Conservation (phyloP, 2,888 invertebrate genomes). For the Apoderus coryli region DNA sequence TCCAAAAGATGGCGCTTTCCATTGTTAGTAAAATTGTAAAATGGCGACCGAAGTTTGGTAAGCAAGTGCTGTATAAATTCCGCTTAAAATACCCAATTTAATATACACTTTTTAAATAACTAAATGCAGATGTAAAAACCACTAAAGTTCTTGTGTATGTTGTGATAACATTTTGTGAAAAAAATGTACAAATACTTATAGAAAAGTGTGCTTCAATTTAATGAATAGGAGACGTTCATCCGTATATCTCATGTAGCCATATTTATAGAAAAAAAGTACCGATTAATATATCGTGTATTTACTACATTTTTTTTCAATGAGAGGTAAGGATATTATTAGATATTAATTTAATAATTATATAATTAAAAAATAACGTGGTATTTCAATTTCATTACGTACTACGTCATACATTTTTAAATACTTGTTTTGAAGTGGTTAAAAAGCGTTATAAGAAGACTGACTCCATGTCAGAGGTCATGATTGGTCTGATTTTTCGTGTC, state of each 20-base stretch:
- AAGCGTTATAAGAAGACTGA: conserved; percentile 20
- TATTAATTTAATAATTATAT: no score
- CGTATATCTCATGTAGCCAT: conserved; percentile 41
- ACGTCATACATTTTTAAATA: no score
- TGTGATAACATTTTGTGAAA: no score
- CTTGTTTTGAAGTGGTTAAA: conserved; percentile 18
- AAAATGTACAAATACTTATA: conserved; percentile 15
- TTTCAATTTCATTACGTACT: no score
- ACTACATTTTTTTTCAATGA: conserved; percentile 28
- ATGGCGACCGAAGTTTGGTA: conserved; percentile 56
- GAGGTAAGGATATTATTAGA: no score
- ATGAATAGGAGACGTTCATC: conserved; percentile 22
- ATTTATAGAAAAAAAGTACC: no score
- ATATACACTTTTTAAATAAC: no score
- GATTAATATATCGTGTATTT: no score
- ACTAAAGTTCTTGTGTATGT: no score
- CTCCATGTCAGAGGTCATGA: conserved; percentile 24
- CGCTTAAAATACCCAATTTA: no score
- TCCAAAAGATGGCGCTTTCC: conserved; percentile 47
- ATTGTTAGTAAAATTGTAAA: conserved; percentile 50
- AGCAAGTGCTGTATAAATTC: conserved; percentile 33
- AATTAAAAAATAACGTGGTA: no score
- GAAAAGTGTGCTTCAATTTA: conserved; percentile 16
- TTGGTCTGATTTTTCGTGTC: conserved; percentile 19
- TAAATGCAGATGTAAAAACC: no score